Evolutionary conservation across 2,113 vertebrate genomes (phyloP), one percentile per base, ranked within the genome.

Genomic region (Hydrochoerus hydrochaeris): DNA sequence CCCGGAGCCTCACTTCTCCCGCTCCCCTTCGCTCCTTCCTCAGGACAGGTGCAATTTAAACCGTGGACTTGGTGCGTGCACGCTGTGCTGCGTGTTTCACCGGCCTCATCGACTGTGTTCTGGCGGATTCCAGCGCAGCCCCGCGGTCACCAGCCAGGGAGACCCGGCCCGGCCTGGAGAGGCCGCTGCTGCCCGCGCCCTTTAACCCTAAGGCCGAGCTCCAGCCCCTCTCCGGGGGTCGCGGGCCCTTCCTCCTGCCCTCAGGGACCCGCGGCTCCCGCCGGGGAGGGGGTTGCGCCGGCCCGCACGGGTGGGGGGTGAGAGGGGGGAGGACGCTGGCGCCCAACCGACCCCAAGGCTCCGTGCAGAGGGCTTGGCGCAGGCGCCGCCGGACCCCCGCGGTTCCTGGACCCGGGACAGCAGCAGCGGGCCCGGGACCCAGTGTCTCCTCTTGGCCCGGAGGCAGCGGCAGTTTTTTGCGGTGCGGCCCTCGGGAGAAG

Each of bases 391-490:
- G 54, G 62, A 26, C 26, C 69, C 63, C 62, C 2, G 32, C 4
- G 32, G 26, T 81, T 80, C 65, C 82, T 84, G 85, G 84, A 73
- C 83, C 69, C 17, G 65, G 52, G 54, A 88, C 7, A 67, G n/a
- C 60, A 46, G 65, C 9, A 28, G 52, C 65, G 84, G 38, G n/a
- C 20, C 20, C 54, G 4, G 81, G 14, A 54, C 52, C 14, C 30
- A 84, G 44, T 38, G 32, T 86, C 77, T 90, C 95, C 67, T 90
- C 62, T 49, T 95, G 88, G 85, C 88, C 49, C 49, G 19, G 8
- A 69, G 90, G 49, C 46, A 52, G n/a, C 2, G 0, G 20, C 75
- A 67, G n/a, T 75, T 84, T 73, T 93, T 75, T 80, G 84, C n/a
- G 84, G 62, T 5, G 12, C 14, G 93, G 93, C 26, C 75, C 88